Evolutionary conservation across 2,113 vertebrate genomes (phyloP).

Genomic region (Malurus alboscapulatus): DNA sequence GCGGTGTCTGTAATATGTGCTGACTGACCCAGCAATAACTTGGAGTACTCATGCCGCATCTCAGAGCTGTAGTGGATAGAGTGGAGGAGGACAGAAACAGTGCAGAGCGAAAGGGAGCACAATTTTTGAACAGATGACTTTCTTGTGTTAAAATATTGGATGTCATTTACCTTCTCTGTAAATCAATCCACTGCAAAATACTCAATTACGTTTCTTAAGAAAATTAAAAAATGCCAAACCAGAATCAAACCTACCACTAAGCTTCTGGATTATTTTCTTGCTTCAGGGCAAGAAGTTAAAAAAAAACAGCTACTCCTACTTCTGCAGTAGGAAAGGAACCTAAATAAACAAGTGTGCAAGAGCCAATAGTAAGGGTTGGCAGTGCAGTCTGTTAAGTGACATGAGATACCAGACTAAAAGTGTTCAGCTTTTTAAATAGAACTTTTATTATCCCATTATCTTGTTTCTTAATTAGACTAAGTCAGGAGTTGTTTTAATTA

Average conservation of each 20-base stretch:
- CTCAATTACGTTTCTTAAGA: not conserved
- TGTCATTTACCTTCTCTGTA: not conserved
- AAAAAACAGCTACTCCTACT: not conserved
- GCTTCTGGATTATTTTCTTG: not conserved
- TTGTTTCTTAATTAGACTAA: constrained; percentile 42
- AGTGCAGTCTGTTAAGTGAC: not conserved
- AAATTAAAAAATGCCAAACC: not conserved
- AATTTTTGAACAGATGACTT: not conserved
- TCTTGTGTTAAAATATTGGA: not conserved
- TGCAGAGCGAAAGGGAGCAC: not conserved
- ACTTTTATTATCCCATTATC: constrained; percentile 7
- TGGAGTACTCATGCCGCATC: not conserved
- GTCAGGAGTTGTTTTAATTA: constrained; percentile 30
- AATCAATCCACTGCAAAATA: not conserved
- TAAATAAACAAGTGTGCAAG: not conserved
- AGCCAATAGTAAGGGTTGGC: not conserved
- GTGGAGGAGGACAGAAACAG: not conserved
- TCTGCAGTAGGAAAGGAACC: not conserved
- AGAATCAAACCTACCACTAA: not conserved
- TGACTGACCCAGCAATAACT: not conserved
- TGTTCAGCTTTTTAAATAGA: constrained; percentile 21
- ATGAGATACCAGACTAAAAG: not conserved
- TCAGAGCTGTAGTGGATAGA: not conserved
- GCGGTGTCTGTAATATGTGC: not conserved
- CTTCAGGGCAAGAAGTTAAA: not conserved